Percentiles rank a stretch among this genome's conserved stretches.
Evolutionary conservation across 2,113 vertebrate species (phyloP).

Genomic region (Ictidomys tridecemlineatus): DNA sequence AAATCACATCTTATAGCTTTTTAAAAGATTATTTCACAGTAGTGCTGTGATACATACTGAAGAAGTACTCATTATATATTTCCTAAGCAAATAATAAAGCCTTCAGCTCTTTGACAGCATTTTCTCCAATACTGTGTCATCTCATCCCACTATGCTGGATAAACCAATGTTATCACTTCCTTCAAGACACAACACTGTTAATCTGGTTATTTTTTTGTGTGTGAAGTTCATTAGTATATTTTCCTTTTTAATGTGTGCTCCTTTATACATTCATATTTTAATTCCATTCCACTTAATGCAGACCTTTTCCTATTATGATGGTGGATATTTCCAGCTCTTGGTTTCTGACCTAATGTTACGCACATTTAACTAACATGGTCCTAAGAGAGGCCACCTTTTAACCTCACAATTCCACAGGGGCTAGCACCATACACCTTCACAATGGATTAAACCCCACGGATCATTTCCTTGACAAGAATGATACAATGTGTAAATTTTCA

Average conservation of each 20-base stretch:
- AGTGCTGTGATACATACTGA: not conserved
- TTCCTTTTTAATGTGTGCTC: not conserved
- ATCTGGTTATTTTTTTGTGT: not conserved
- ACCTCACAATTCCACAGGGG: not conserved
- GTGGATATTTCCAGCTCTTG: not conserved
- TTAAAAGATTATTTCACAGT: not conserved
- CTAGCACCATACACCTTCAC: not conserved
- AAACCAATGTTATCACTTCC: not conserved
- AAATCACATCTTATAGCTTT: not conserved
- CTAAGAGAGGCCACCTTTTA: not conserved
- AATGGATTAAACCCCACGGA: not conserved
- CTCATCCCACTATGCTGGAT: not conserved
- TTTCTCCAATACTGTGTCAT: not conserved
- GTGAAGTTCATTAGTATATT: not conserved
- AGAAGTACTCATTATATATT: not conserved
- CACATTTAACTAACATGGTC: not conserved
- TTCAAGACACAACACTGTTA: not conserved
- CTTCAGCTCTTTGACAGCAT: not conserved
- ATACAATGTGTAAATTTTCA: not conserved
- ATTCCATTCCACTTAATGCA: not conserved
- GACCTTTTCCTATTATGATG: not conserved
- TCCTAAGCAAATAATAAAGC: not conserved
- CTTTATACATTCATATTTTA: not conserved
- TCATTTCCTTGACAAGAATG: constrained; percentile 20
- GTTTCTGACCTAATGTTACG: not conserved